These are phyloP conservation scores for Nycteola revayana DNA, from an alignment of 2,888 invertebrate species.

Conservation along the genomic window DNA sequence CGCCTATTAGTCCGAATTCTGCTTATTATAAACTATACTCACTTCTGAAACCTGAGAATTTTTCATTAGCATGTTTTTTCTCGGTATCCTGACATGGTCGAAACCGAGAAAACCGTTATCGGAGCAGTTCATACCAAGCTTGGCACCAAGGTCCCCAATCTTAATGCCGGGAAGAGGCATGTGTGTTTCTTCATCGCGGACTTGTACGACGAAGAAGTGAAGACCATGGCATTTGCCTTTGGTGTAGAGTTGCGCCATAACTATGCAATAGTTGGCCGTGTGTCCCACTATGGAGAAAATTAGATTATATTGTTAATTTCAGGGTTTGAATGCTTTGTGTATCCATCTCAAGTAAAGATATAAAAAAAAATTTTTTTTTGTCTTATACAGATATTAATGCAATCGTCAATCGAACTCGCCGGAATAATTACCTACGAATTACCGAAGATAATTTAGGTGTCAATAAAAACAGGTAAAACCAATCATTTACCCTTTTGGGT, in stretches of 20 bases:
- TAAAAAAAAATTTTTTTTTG: too few species aligned
- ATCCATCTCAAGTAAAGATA: too few species aligned
- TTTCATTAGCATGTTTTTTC: slow-evolving; percentile 97
- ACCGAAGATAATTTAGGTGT: too few species aligned
- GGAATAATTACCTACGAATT: too few species aligned
- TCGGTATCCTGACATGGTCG: slow-evolving; percentile 92
- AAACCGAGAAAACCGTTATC: slow-evolving; percentile 97
- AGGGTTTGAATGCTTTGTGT: too few species aligned
- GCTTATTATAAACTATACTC: too few species aligned
- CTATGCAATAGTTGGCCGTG: slow-evolving; percentile 95
- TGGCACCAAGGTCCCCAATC: slow-evolving; percentile 95
- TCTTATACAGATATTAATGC: too few species aligned
- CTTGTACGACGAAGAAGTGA: slow-evolving; percentile 96
- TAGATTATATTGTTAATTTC: too few species aligned
- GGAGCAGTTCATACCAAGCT: slow-evolving; percentile 94
- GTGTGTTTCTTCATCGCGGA: slow-evolving; percentile 94
- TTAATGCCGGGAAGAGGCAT: slow-evolving; percentile 92
- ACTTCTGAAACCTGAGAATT: slow-evolving; percentile 90
- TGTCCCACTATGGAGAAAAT: slow-evolving; percentile 91
- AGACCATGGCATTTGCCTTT: slow-evolving; percentile 92
- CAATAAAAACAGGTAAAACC: too few species aligned
- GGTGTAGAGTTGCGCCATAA: slow-evolving; percentile 95
- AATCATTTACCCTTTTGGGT: too few species aligned
- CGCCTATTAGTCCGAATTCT: too few species aligned
- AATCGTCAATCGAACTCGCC: too few species aligned